Evolutionary conservation across 2,888 invertebrate genomes (phyloP), one percentile per base, ranked within the genome.

Genomic region (Cheilosia scutellata): DNA sequence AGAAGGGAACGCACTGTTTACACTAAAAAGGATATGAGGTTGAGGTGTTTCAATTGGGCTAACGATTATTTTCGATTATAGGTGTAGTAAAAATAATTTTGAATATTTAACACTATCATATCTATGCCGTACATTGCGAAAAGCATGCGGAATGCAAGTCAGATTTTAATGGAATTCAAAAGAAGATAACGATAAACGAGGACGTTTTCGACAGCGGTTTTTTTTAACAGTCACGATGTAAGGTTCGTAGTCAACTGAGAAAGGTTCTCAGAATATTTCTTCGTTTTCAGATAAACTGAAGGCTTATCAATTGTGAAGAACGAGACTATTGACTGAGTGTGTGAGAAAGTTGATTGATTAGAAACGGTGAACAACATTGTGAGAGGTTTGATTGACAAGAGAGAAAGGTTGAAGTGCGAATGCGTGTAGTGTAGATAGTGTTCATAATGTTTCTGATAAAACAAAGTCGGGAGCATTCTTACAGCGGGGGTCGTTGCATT

Each of bases 221-320:
- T 31, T 66, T 57, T 27, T 29, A 72, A 72, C 82, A 49, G 51
- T 47, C 57, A 63, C 51, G 66, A 68, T 63, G 57, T 42, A 33
- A 42, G 77, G 58, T 29, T 60, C 86, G 72, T 20, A 72, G 57
- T 42, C 55, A 71, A 86, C 86, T 86, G 68, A 82, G 60, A 40
- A 57, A 57, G 37, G 31, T 53, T 51, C 37, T 60, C 37, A 51
- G 31, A n/a, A 29, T 63, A 74, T 55, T 57, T 53, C 44, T 40
- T 58, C 16, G 58, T 20, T 33, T 75, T 58, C n/a, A 63, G 58
- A 58, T 84, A 71, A 84, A 75, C 42, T 60, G n/a, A 47, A 40
- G 3, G 42, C 68, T 86, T 86, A 86, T 86, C 86, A 68, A 65
- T 5, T 40, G 40, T 60, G 55, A 25, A 20, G 47, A 58, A 33